phyloP scores from a whole-genome alignment of 2,113 vertebrate genomes.

The Platysteira castanea region DNA sequence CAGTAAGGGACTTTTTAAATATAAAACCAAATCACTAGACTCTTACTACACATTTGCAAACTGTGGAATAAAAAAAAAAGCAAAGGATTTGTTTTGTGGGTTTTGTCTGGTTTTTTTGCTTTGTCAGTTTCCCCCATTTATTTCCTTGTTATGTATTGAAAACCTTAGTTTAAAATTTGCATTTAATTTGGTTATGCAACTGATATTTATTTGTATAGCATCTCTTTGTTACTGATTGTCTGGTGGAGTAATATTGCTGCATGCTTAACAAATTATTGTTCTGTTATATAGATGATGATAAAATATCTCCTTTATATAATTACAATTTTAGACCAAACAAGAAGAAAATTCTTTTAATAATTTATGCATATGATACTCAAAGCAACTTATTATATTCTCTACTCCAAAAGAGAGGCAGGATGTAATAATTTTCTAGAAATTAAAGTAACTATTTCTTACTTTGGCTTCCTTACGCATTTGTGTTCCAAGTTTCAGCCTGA shows the following conservation, averaged over 20 bases:
- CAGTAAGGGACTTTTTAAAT: background rate
- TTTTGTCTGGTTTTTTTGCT: background rate
- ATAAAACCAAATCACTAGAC: background rate
- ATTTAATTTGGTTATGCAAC: background rate
- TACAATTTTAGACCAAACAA: background rate
- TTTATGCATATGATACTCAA: constrained; percentile 3
- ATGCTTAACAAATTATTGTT: background rate
- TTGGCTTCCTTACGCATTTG: background rate
- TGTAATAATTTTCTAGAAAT: constrained; percentile 29
- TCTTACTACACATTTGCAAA: background rate
- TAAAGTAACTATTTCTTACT: background rate
- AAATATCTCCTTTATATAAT: constrained; percentile 14
- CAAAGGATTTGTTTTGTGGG: background rate
- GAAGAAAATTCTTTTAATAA: background rate
- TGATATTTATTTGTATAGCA: background rate
- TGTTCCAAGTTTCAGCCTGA: background rate
- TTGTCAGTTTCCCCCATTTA: background rate
- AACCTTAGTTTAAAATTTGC: background rate
- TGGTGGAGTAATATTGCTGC: background rate
- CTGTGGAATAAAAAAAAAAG: background rate
- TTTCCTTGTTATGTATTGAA: background rate
- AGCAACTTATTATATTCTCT: background rate
- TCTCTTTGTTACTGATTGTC: background rate
- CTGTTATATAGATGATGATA: background rate
- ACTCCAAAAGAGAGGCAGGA: background rate